A percentile compares a stretch with the other conserved stretches of the same genome.
phyloP scores from a whole-genome alignment of 2,797 vertebrate genomes.

The Squalus acanthias region DNA sequence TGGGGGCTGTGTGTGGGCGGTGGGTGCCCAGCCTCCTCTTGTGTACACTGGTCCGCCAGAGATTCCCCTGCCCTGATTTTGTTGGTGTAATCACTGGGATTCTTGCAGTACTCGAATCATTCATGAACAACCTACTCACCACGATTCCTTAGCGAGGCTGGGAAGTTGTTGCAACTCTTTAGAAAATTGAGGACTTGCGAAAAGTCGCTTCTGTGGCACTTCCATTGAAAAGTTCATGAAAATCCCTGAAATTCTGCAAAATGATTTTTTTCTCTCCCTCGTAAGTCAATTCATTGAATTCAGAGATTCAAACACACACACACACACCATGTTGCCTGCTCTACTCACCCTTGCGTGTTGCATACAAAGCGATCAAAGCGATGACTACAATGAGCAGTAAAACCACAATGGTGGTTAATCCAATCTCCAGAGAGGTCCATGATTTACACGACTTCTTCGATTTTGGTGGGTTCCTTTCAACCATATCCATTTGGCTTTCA shows the following conservation, averaged over 20 bases:
- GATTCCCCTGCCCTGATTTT: too few species aligned
- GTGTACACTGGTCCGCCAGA: too few species aligned
- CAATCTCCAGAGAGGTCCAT: slow-evolving; percentile 80
- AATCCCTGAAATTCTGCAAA: not conserved
- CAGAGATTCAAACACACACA: not conserved
- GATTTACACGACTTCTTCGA: slow-evolving; percentile 68
- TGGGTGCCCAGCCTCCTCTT: too few species aligned
- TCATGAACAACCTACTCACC: not conserved
- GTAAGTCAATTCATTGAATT: not conserved
- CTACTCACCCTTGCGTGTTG: slow-evolving; percentile 70
- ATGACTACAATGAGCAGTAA: slow-evolving; percentile 75
- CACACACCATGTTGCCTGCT: not conserved
- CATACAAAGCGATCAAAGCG: slow-evolving; percentile 77
- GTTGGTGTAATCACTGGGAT: not conserved
- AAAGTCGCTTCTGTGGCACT: not conserved
- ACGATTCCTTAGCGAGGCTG: not conserved
- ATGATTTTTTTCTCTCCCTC: not conserved
- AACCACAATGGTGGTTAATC: slow-evolving; percentile 70
- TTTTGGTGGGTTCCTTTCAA: slow-evolving; percentile 77
- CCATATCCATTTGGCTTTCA: slow-evolving; percentile 83
- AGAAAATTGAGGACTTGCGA: not conserved
- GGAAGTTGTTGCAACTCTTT: not conserved
- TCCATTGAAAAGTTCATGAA: not conserved
- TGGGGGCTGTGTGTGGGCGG: too few species aligned
- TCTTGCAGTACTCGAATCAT: not conserved